Evolutionary conservation across 2,888 invertebrate species (phyloP).

Genomic region (Lasioglossum morio): DNA sequence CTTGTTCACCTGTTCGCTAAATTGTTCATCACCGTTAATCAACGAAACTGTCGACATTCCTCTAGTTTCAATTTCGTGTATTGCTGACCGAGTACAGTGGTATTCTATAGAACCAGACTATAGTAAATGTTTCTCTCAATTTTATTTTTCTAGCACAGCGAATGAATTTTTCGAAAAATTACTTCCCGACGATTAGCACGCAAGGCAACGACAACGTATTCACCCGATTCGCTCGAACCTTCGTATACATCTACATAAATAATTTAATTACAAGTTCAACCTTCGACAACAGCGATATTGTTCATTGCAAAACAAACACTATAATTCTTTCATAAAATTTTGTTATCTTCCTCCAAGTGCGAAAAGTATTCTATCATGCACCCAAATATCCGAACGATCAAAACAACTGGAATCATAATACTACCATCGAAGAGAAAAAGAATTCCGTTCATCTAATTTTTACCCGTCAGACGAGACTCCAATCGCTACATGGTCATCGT

Average conservation of each 20-base stretch:
- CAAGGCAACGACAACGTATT: not conserved
- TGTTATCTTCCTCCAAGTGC: not conserved
- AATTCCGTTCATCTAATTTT: not conserved
- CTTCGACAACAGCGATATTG: not conserved
- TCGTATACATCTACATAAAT: not conserved
- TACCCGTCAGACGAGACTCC: not conserved
- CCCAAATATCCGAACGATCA: not conserved
- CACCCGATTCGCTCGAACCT: not conserved
- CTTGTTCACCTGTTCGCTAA: not conserved
- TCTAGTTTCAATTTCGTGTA: not conserved
- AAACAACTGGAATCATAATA: not conserved
- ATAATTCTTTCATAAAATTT: not conserved
- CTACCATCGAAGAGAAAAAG: not conserved
- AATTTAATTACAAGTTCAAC: not conserved
- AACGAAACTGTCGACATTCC: no score
- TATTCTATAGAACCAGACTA: not conserved
- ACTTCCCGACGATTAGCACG: not conserved
- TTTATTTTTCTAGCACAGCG: not conserved
- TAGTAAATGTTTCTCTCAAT: not conserved
- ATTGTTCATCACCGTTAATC: no score
- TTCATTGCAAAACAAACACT: not conserved
- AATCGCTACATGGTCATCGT: conserved; percentile 61
- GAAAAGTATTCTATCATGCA: not conserved
- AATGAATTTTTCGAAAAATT: not conserved
- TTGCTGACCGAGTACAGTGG: not conserved